Base-by-base conservation (phyloP, 2,888 invertebrate genomes). In the Syrphus vitripennis region DNA sequence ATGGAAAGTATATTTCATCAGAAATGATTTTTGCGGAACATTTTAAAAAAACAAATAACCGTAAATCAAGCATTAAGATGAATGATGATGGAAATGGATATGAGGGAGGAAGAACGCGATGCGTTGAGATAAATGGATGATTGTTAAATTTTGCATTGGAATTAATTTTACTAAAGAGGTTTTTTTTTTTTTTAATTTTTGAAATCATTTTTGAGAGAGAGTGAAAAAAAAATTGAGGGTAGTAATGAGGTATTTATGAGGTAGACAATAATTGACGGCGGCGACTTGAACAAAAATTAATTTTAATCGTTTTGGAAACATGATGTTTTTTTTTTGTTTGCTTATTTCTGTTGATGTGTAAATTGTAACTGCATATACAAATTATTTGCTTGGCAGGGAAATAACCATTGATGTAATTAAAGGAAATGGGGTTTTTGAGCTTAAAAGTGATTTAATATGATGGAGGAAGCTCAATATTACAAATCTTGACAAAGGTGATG, bases 31-130 rank as follows among this genome's bases (percentile, higher is more conserved):
- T 65, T 48, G 21, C 29, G 34, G 31, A 74, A 29, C 53, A 83
- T 74, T 74, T 45, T 63, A 63, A 67, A 16, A 65, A 80, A 67
- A 79, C 57, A 80, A 79, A 83, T 83, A 80, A 80, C 57, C 79
- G 80, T 83, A 50, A 83, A 79, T 83, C 79, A 74, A 55, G 69
- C 80, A 79, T 79, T 83, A 83, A 83, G 80, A 75, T 83, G 80
- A 59, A 83, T 83, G 75, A 80, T 70, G 70, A 67, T 67, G 67
- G 67, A 67, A 34, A 26, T 55, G 45, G 10, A 57, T 2, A 50
- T 53, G 31, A 63, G 2, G 29, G 31, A 48, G 5, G 48, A 26
- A 16, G n/a, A 12, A 26, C 16, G 19, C n/a, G 26, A 53, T 45
- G 50, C 57, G 83, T 63, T 37, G 74, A 69, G 55, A 79, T 50